A percentile compares a stretch with the other conserved stretches of the same genome.
Evolutionary conservation across 2,113 vertebrate species (phyloP).

Genomic region (Thryonomys swinderianus): DNA sequence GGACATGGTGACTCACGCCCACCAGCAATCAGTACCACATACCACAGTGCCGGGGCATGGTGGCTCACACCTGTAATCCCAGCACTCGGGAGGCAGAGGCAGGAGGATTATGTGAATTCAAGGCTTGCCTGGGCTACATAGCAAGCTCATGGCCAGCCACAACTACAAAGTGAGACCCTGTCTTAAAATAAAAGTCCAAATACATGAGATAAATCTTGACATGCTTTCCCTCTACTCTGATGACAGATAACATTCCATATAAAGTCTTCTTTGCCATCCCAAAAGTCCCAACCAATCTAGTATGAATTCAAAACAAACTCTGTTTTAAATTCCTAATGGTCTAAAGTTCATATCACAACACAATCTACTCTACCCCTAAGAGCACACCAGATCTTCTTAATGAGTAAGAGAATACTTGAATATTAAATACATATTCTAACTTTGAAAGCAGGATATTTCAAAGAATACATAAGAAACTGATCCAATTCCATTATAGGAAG

Average conservation of each 20-base stretch:
- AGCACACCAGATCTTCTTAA: not conserved
- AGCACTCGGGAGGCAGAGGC: no score
- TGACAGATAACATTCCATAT: constrained; percentile 1
- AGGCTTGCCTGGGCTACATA: no score
- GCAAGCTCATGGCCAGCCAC: no score
- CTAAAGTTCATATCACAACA: not conserved
- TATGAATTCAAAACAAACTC: not conserved
- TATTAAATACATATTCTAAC: constrained; percentile 11
- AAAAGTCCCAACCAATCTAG: not conserved
- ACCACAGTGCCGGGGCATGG: no score
- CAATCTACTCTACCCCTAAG: not conserved
- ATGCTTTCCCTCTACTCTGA: not conserved
- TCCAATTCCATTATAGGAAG: not conserved
- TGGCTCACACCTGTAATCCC: no score
- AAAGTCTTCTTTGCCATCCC: not conserved
- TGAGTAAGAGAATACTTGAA: not conserved
- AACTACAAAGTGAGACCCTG: no score
- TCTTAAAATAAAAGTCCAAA: not conserved
- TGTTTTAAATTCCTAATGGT: constrained; percentile 11
- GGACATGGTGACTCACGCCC: no score
- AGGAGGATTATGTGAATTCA: no score
- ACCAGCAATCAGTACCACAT: no score
- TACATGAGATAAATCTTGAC: not conserved
- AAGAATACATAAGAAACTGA: constrained; percentile 42
- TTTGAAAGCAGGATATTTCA: not conserved